Evolutionary conservation across 2,113 vertebrate species (phyloP).

Genomic region (Reinhardtius hippoglossoides): DNA sequence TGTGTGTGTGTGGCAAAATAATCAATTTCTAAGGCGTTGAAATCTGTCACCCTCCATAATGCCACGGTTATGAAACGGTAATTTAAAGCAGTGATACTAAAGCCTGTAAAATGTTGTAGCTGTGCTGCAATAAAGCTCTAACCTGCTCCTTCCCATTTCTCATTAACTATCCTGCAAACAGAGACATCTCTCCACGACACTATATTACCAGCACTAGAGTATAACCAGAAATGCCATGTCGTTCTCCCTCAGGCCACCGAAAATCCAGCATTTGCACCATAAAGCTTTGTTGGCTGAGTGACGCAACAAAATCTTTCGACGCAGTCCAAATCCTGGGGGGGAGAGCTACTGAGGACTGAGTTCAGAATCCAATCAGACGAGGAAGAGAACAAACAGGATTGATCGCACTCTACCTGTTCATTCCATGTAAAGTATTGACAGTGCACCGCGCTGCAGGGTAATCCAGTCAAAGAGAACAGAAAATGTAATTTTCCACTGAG

Average conservation of each 20-base stretch:
- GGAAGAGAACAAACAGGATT: constrained; percentile 51
- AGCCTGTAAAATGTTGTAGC: constrained; percentile 21
- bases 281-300: not conserved
- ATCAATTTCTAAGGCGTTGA: constrained; percentile 46
- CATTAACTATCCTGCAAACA: constrained; percentile 13
- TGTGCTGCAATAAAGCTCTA: constrained; percentile 40
- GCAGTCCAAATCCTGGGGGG: constrained; percentile 32
- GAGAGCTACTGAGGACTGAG: constrained; percentile 16
- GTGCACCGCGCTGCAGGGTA: constrained; percentile 12
- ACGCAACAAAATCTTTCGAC: constrained; percentile 15
- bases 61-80: constrained; percentile 46
- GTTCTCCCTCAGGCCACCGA: constrained; percentile 25
- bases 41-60: constrained; percentile 27
- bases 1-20: constrained; percentile 10
- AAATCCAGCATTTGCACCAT: constrained; percentile 48
- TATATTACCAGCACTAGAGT: too few species aligned
- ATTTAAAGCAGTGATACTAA: constrained; percentile 38
- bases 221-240: not conserved
- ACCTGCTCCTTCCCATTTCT: constrained; percentile 15
- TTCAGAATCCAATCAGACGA: constrained; percentile 49
- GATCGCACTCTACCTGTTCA: constrained; percentile 54
- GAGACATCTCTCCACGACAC: not conserved
- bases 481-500: constrained; percentile 34
- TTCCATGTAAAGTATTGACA: constrained; percentile 53
- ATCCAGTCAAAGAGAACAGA: constrained; percentile 29